Percentiles rank a stretch among this genome's conserved stretches.
phyloP scores from a whole-genome alignment of 1,140 invertebrate species.

The Sipha flava region DNA sequence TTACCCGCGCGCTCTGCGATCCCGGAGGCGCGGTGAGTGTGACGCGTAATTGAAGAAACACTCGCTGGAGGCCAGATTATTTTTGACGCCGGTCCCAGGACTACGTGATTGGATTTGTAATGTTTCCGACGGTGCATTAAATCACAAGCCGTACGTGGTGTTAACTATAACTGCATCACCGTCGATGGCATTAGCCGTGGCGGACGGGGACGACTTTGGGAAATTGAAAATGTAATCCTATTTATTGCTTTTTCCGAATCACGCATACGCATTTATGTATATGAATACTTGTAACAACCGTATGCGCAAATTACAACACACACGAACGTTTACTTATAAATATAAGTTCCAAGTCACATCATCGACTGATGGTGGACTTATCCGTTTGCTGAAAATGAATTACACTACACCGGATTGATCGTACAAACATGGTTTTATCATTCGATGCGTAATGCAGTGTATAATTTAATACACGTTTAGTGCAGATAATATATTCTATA shows the following conservation, averaged over 20 bases:
- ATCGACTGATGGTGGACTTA: background rate
- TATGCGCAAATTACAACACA: too few species aligned
- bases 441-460: background rate
- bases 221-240: slow-evolving; percentile 14
- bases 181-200: too few species aligned
- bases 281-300: background rate
- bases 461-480: background rate
- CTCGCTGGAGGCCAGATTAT: slow-evolving; percentile 3
- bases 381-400: background rate
- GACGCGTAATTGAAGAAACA: background rate
- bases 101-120: slow-evolving; percentile 28
- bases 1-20: background rate
- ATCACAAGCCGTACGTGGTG: background rate
- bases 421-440: background rate
- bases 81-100: background rate
- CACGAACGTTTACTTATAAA: background rate
- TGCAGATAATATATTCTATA: too few species aligned
- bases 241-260: slow-evolving; percentile 3
- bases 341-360: background rate
- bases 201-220: background rate
- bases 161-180: background rate
- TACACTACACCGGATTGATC: background rate
- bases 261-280: background rate
- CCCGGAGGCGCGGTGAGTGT: background rate
- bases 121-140: slow-evolving; percentile 1